Evolutionary conservation across 2,113 vertebrate genomes (phyloP), one percentile per base, ranked within the genome.

Genomic region (Heterotilapia buettikoferi): DNA sequence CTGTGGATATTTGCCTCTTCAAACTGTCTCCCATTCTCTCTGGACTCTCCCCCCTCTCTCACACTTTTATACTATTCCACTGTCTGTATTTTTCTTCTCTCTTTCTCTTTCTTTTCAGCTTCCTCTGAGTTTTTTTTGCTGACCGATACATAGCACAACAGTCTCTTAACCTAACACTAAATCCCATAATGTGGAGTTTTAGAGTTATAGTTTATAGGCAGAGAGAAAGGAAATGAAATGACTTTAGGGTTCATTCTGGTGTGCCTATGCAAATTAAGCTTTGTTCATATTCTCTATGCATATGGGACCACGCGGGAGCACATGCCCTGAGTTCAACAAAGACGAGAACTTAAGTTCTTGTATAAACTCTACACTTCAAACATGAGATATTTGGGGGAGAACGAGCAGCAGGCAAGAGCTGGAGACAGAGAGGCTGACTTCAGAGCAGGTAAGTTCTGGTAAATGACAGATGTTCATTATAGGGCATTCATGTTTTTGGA

Each of bases 1-100:
- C 88, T 90, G 87, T 81, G 83, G 89, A 83, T 93, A 87, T 93
- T 89, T 94, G 80, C 91, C 89, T 93, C 85, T 86, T 94, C 89
- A 92, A 83, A 84, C 88, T 38, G 80, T 84, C 86, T 83, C 84
- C 63, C 66, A 68, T 89, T 92, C 80, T 93, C 82, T 83, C 84
- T 45, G 61, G 92, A 92, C 86, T 83, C 21, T 47, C 59, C 83
- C 61, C 54, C 24, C 50, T 59, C 24, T 80, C 31, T 36, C 43
- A 88, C 38, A 61, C 89, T 84, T 57, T 61, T 43, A 45, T 16
- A 83, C 24, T 53, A 31, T 80, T 50, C 63, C 18, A n/a, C 71
- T 57, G 8, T 68, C 80, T 40, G 5, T 71, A 50, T 78, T 31
- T 50, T 33, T 78, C 45, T 78, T 52, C 10, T 13, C 56, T 31